Base-by-base conservation (phyloP, 2,113 vertebrate species). In the Sceloporus tristichus region DNA sequence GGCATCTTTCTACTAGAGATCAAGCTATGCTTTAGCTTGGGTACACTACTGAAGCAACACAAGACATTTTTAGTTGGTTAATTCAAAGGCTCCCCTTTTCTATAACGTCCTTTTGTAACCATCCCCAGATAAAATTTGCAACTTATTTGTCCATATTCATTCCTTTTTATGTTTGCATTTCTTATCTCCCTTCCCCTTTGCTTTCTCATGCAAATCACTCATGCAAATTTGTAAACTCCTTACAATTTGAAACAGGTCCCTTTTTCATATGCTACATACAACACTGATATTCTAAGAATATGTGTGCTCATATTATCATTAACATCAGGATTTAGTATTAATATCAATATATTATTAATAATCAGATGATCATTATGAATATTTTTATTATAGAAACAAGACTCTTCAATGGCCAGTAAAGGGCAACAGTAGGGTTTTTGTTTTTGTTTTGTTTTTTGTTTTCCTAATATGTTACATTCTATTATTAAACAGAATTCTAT, bases 81-180 rank as follows among this genome's bases (percentile, higher is more conserved):
- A 29, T 2, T 13, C 42, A 38, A 82, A 66, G 40, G 11, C 13
- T 48, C 23, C 10, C 23, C 62, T 82, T 68, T 68, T 25, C 62
- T 18, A 42, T 25, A 8, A 82, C 42, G 42, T 2, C 7, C 53
- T 59, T 80, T 27, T 54, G 29, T 59, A 59, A 34, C 25, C 34
- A 82, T 23, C 9, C 2, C 34, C 9, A 40, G 38, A 2, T 48
- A 9, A 7, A 18, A 83, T 29, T 48, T 53, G 25, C 6, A 62
- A 62, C 29, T 62, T 14, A 71, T n/a, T n/a, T 84, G 66, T 27
- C 34, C 68, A 84, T 14, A 82, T 82, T 82, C 66, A 23, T 84
- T 48, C 29, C 65, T 74, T 62, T 73, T 56, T 54, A n/a, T 23
- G 11, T 19, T 73, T 38, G 29, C 54, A 56, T 56, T 11, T 84